Conservation (phyloP, 1,140 invertebrate species). For the Drosophila dunni region DNA sequence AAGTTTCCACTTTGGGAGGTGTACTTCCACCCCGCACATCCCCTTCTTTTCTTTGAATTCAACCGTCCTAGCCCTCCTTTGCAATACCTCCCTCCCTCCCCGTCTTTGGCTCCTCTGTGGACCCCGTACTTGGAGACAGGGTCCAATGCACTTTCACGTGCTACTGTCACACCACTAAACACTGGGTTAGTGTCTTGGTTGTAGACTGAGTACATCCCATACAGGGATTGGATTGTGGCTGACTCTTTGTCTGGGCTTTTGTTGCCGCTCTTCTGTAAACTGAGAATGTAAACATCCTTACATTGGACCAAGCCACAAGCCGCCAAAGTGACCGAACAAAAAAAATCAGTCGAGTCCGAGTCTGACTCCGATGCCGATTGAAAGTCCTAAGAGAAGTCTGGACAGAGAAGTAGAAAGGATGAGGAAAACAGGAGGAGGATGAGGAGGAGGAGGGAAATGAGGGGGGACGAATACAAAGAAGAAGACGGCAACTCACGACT, state of each 20-base stretch:
- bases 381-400: conserved; percentile 54
- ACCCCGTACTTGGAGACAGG: conserved; percentile 45
- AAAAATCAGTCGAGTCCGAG: conserved; percentile 56
- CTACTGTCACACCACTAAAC: conserved; percentile 79
- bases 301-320: conserved; percentile 52
- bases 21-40: neutral
- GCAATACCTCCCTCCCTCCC: neutral
- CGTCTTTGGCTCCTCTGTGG: conserved; percentile 13
- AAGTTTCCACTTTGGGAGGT: neutral
- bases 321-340: conserved; percentile 77
- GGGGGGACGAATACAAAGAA: conserved; percentile 24
- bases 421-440: neutral
- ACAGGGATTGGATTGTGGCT: conserved; percentile 19
- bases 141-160: conserved; percentile 80
- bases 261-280: conserved; percentile 68
- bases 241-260: conserved; percentile 64
- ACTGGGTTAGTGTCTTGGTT: conserved; percentile 27
- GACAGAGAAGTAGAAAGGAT: conserved; percentile 21
- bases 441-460: conserved; percentile 20
- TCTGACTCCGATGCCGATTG: conserved; percentile 2
- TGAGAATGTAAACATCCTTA: conserved; percentile 70
- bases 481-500: conserved; percentile 72
- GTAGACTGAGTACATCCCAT: conserved; percentile 14
- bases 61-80: neutral
- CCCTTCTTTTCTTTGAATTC: conserved; percentile 40